Evolutionary conservation across 2,113 vertebrate species (phyloP), one percentile per base, ranked within the genome.

Genomic region (Mionectes macconnelli): DNA sequence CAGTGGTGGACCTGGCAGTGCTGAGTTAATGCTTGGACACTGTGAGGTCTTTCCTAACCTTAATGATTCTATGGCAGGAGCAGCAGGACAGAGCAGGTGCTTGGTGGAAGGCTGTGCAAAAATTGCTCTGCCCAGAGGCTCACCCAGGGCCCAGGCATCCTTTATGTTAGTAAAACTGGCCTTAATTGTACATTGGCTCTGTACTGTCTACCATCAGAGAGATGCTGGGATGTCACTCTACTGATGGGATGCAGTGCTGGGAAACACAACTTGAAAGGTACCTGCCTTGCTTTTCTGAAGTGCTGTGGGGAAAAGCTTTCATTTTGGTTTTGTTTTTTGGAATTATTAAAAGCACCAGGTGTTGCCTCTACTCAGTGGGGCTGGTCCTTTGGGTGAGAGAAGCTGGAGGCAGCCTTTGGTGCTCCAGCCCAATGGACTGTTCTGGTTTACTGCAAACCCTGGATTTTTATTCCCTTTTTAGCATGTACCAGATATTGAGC

Each of bases 131-230:
- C 50, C 49, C 22, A 19, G 72, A 45, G 53, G n/a, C n/a, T 72
- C 31, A 16, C 13, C 4, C 4, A 8, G 17, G 21, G 27, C 56
- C 24, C n/a, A 28, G 62, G 44, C 10, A 1, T n/a, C 11, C 1
- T 33, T 79, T 31, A 1, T 4, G 8, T 74, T 30, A 31, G 31
- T 57, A 42, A 53, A 69, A 68, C 1, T 2, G 49, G 20, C 14
- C 40, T 44, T 75, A 52, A n/a, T 12, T 83, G 49, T 30, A 7
- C 31, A 30, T 21, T 14, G 67, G 14, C 42, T 62, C 42, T 28
- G 27, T 42, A 55, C 59, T 27, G 16, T 27, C 27, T n/a, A 68
- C 30, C 18, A 5, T 63, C 49, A 69, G 73, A 27, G 27, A 45
- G 59, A 31, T 52, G 28, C 73, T 42, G 30, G 37, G 33, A 52